Percentiles rank a stretch among this genome's conserved stretches.
Evolutionary conservation across 2,113 vertebrate genomes (phyloP).

Genomic region (Recurvirostra avosetta): DNA sequence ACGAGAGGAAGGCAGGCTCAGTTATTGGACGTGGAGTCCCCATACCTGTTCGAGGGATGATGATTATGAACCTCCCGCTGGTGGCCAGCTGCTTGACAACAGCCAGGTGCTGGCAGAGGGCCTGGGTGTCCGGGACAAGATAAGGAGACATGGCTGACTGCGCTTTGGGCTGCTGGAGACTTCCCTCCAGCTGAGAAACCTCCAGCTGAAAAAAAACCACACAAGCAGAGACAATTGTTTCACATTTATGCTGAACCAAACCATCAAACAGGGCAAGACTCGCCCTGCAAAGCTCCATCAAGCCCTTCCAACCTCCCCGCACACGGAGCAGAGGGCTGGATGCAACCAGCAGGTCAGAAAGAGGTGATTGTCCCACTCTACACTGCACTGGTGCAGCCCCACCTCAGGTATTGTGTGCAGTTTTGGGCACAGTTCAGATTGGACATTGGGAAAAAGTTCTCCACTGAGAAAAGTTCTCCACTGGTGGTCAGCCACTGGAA

Average conservation of each 20-base stretch:
- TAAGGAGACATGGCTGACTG: slow-evolving; percentile 98
- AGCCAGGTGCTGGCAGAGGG: slow-evolving; percentile 90
- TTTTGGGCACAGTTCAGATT: neutral
- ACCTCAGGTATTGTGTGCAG: neutral
- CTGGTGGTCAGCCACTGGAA: neutral
- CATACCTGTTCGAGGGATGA: slow-evolving; percentile 94
- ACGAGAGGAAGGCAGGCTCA: neutral
- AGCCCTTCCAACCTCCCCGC: neutral
- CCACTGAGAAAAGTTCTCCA: neutral
- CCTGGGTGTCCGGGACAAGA: slow-evolving; percentile 90
- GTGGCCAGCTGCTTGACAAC: slow-evolving; percentile 87
- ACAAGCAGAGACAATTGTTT: neutral
- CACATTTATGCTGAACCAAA: neutral
- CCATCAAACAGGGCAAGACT: neutral
- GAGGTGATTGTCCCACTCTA: neutral
- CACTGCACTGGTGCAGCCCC: neutral
- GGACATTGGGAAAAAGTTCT: neutral
- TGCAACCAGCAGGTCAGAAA: neutral
- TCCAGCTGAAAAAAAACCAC: slow-evolving; percentile 79
- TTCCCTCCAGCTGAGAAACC: slow-evolving; percentile 96
- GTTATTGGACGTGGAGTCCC: rapidly evolving
- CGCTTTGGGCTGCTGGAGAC: slow-evolving; percentile 92
- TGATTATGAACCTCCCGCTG: slow-evolving; percentile 95
- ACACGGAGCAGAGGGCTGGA: neutral
- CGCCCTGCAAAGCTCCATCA: neutral